phyloP scores from a whole-genome alignment of 2,888 invertebrate genomes.

The Odiellus spinosus region DNA sequence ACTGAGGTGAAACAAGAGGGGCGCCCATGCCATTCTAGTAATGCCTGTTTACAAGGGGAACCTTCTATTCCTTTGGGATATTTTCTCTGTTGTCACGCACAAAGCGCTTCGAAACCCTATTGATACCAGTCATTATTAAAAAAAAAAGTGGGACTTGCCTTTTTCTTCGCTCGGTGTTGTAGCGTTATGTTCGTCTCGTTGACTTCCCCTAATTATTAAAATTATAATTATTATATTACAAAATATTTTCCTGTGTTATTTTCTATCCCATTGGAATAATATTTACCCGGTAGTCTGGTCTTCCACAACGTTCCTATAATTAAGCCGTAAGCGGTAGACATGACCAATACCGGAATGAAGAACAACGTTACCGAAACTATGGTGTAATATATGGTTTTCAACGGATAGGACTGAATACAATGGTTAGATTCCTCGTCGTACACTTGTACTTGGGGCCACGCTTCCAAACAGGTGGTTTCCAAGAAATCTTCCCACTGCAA shows the following conservation, averaged over 20 bases:
- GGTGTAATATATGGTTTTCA: slow-evolving; percentile 23
- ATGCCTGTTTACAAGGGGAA: too few relatives aligned
- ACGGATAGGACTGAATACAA: slow-evolving; percentile 20
- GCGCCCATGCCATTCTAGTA: too few relatives aligned
- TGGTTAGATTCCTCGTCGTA: slow-evolving; percentile 12
- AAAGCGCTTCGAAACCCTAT: too few relatives aligned
- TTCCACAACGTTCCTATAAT: slow-evolving; percentile 34
- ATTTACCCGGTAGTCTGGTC: slow-evolving; percentile 28
- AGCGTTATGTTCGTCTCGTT: slow-evolving; percentile 25
- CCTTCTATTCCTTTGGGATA: too few relatives aligned
- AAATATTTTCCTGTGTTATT: too few relatives aligned
- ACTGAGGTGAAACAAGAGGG: too few relatives aligned
- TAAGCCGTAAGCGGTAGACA: slow-evolving; percentile 31
- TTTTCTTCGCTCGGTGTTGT: slow-evolving; percentile 24
- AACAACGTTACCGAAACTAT: slow-evolving; percentile 31
- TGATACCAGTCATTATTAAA: too few relatives aligned
- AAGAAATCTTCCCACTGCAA: slow-evolving; percentile 28
- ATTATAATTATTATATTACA: too few relatives aligned
- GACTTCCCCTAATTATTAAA: too few relatives aligned
- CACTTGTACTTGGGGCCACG: slow-evolving; percentile 21
- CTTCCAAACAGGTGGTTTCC: slow-evolving; percentile 31
- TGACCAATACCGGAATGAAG: slow-evolving; percentile 32
- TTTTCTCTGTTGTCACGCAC: too few relatives aligned
- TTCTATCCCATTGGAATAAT: too few relatives aligned
- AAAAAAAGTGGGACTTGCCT: too few relatives aligned